Evolutionary conservation across 2,113 vertebrate genomes (phyloP), one percentile per base, ranked within the genome.

Genomic region (Austrofundulus limnaeus): DNA sequence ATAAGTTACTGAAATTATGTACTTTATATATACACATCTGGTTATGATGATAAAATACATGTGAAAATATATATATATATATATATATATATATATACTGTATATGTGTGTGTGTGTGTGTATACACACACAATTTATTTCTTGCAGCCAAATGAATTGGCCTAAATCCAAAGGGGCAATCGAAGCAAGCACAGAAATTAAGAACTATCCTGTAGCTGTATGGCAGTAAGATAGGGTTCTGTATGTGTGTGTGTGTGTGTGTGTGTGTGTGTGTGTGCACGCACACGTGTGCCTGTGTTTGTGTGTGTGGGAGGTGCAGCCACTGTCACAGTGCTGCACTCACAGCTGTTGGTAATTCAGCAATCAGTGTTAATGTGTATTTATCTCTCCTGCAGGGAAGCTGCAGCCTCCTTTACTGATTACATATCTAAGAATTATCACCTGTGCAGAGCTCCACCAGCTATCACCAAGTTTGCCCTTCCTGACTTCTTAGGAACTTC

Each of bases 311-410:
- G 45, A 3, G 13, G 28, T 38, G 23, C 2, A 31, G 14, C 49
- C 59, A 48, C 42, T 66, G 61, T 63, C 66, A 12, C 51, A 20
- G 56, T 0, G 43, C 62, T 60, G 66, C 70, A 54, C 70, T 65
- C 65, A 25, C 76, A 78, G 74, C 80, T 78, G 67, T 61, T 71
- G 66, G 50, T 81, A 62, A 78, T 81, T 81, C 43, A 53, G 39
- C 67, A 68, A 76, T 83, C 80, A 76, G 66, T 5, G 19, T 62
- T 77, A 73, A 78, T 78, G 75, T 75, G 59, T 62, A 79, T 83
- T 79, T 81, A 77, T 77, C 38, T 71, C 67, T 67, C 34, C 77
- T 66, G 67, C 54, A 47, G 61, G 4, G 49, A 66, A 31, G 67
- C 67, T 54, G 23, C 5, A 47, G 62, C 11, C 55, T 72, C 21